Conservation (phyloP, 35 echinoderm and acorn worm genomes). For the Chiridota heheva region DNA sequence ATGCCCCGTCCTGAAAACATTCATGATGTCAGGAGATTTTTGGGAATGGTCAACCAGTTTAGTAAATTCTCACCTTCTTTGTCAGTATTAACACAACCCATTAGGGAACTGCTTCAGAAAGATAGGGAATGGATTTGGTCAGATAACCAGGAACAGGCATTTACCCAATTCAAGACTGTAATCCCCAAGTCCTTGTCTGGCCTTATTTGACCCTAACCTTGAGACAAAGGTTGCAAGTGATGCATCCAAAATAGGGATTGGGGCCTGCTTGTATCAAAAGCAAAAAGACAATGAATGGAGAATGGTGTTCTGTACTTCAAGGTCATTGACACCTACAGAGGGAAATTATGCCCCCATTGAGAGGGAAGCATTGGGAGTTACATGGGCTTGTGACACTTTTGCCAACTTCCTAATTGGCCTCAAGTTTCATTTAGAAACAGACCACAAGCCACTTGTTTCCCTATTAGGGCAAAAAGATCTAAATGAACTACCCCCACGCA, state of each 20-base stretch:
- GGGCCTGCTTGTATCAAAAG: conserved; percentile 54
- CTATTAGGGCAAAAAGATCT: conserved; percentile 29
- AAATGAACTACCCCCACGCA: conserved; percentile 6
- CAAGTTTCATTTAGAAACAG: neutral
- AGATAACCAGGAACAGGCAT: conserved; percentile 37
- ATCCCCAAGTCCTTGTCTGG: neutral
- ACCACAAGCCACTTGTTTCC: conserved; percentile 16
- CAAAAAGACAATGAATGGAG: conserved; percentile 34
- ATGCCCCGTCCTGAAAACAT: conserved; percentile 27
- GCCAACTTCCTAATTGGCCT: conserved; percentile 17
- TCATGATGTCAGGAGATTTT: conserved; percentile 45
- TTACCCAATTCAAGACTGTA: conserved; percentile 33
- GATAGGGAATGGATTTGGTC: conserved; percentile 39
- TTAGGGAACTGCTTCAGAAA: conserved; percentile 52
- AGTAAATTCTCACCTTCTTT: conserved; percentile 42
- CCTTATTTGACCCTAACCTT: conserved; percentile 50
- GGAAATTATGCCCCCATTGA: conserved; percentile 65
- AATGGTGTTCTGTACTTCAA: conserved; percentile 57
- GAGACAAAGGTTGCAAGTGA: conserved; percentile 50
- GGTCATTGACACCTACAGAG: conserved; percentile 48
- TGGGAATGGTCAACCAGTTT: conserved; percentile 56
- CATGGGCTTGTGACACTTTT: conserved; percentile 46
- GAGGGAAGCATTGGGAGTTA: conserved; percentile 16
- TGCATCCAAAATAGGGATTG: conserved; percentile 58
- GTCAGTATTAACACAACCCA: conserved; percentile 28